Evolutionary conservation across 2,888 invertebrate species (phyloP), one percentile per base, ranked within the genome.

Genomic region (Patella ulyssiponensis): DNA sequence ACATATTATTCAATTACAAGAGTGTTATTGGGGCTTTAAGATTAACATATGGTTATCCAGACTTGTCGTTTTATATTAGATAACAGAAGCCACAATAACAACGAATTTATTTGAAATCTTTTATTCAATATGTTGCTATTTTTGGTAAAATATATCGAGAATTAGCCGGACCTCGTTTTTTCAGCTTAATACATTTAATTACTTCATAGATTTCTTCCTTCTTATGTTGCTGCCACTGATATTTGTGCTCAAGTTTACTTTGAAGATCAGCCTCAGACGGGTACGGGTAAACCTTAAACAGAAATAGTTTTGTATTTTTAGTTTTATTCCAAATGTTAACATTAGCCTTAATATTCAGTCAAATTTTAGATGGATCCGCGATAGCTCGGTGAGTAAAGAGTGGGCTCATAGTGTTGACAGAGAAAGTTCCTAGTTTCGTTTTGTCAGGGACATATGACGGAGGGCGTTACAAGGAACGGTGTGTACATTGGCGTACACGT

Each of bases 161-260:
- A 11, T 71, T 12, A 27, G 12, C n/a, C 11, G 20, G 20, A 20
- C n/a, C n/a, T n/a, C 74, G 53, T 14, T 72, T 17, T 23, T 56
- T 77, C 71, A 78, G 73, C 17, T 71, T 53, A 54, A 84, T 79
- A 20, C 82, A 80, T 53, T 81, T 70, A 12, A 86, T 23, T 9
- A 83, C 74, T 54, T 79, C 76, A 44, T 81, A 78, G 3, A 86
- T 64, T 12, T 78, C 79, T 44, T 78, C 54, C 44, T 81, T 82
- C 58, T 86, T 87, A 69, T 88, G 85, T 20, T 76, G 76, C 23
- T 88, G 85, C 89, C 89, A 89, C 56, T 83, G 76, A 9, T 88
- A 75, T 54, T 85, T 82, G 4, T 78, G 76, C 74, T 86, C 83
- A 23, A 89, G 79, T 58, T 84, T 83, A 1, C 80, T 74, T 77